Evolutionary conservation across 2,113 vertebrate genomes (phyloP).

Genomic region (Ptyas mucosa): DNA sequence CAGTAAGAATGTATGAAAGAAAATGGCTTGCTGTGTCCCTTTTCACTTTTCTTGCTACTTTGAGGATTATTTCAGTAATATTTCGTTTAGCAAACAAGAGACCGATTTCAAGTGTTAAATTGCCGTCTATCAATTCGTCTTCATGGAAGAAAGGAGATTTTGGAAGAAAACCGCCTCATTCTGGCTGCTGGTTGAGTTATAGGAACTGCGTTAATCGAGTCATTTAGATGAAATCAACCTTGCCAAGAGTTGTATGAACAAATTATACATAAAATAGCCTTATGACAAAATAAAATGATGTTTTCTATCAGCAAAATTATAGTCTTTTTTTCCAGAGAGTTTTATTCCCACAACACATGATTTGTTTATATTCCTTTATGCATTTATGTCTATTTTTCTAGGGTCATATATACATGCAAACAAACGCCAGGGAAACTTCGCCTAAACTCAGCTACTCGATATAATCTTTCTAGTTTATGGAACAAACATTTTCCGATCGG

Average conservation of each 20-base stretch:
- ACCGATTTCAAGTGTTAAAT: background rate
- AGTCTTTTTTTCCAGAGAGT: background rate
- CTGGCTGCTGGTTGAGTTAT: background rate
- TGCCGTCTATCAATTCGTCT: background rate
- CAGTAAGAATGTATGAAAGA: background rate
- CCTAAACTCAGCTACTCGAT: background rate
- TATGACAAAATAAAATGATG: background rate
- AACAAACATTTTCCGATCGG: background rate
- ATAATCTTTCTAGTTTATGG: background rate
- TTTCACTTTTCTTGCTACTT: background rate
- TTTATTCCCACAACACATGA: conserved; percentile 12
- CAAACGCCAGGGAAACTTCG: background rate
- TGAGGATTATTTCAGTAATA: background rate
- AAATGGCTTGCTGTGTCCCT: background rate
- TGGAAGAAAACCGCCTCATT: background rate
- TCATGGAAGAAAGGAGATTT: background rate
- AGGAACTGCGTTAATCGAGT: background rate
- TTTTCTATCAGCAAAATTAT: conserved; percentile 14
- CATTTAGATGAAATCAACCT: background rate
- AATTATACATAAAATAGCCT: background rate
- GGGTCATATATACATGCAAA: background rate
- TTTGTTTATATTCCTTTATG: conserved; percentile 3
- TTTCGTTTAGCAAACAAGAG: background rate
- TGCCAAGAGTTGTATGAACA: background rate
- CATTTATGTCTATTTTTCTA: background rate